phyloP scores from a whole-genome alignment of 2,888 invertebrate genomes.

The Chrysomela aeneicollis region DNA sequence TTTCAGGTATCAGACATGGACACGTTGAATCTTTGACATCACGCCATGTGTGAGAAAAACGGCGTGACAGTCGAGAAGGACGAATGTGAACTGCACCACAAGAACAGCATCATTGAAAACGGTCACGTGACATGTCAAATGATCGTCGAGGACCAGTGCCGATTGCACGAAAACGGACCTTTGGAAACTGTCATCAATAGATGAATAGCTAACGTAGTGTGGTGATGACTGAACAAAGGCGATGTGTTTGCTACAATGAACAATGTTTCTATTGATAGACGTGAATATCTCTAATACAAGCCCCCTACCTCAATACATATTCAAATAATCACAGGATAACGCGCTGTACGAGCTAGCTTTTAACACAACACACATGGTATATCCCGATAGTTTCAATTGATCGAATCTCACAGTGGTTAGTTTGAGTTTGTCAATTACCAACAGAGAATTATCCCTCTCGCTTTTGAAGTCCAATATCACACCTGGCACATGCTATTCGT shows the following conservation, averaged over 20 bases:
- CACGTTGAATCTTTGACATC: constrained; percentile 54
- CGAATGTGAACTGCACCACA: constrained; percentile 43
- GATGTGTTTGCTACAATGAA: too few species aligned
- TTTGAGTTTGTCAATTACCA: too few species aligned
- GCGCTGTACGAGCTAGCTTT: too few species aligned
- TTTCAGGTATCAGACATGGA: constrained; percentile 50
- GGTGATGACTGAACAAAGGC: too few species aligned
- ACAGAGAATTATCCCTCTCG: too few species aligned
- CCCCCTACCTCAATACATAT: neutral
- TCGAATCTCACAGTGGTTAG: too few species aligned
- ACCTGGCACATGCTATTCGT: too few species aligned
- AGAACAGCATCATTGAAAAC: constrained; percentile 45
- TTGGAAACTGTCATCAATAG: constrained; percentile 37
- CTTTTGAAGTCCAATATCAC: too few species aligned
- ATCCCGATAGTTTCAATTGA: too few species aligned
- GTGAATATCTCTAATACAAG: neutral
- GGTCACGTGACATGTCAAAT: constrained; percentile 49
- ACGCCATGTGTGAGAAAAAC: constrained; percentile 51
- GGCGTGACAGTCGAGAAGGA: constrained; percentile 35
- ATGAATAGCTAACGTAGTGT: constrained; percentile 27
- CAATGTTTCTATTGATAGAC: neutral
- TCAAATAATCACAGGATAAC: too few species aligned
- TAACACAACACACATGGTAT: too few species aligned
- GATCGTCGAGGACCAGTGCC: constrained; percentile 45
- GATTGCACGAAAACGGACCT: constrained; percentile 43